Base-by-base conservation (phyloP, 2,113 vertebrate genomes). In the Trachemys scripta region DNA sequence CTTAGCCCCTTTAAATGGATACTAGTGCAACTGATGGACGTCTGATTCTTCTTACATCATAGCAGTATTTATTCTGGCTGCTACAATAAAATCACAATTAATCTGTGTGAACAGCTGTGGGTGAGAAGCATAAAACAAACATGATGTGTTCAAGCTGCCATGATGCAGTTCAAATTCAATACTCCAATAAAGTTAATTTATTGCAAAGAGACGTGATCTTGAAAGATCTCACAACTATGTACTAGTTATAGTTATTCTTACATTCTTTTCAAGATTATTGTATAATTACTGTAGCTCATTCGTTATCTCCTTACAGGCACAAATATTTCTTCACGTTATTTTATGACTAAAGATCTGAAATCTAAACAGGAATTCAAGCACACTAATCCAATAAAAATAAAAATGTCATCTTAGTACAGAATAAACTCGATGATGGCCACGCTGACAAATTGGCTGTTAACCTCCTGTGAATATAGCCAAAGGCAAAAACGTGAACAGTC, bases 381-480 rank as follows among this genome's bases (percentile, higher is more conserved):
- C 50, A 76, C 14, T 20, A 20, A 65, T 96, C 47, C 81, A 42
- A 89, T 85, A 92, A 96, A 94, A 95, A 65, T 82, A 29, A 85
- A 95, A 92, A 42, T 1, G 0, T 54, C 50, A 91, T 82, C 94
- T 90, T 92, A 75, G 2, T 2, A 94, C 87, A 62, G 84, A 80
- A 96, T 90, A 95, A 96, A 95, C 87, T 96, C 92, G 84, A 80
- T 85, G 90, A 87, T 88, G 95, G 90, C 84, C 88, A 88, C 84
- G 89, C 84, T 94, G 45, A 96, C 95, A 97, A 29, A 96, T 72
- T 84, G 76, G 69, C 45, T 1, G 2, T 94, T 96, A 97, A 96
- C 96, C 94, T 90, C 84, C 79, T 84, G 51, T 86, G 84, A 97
- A 96, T 96, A 94, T n/a, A 95, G 85, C 84, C 59, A 49, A 94